Conservation (phyloP, 2,797 vertebrate species). For the Argyrosomus regius region DNA sequence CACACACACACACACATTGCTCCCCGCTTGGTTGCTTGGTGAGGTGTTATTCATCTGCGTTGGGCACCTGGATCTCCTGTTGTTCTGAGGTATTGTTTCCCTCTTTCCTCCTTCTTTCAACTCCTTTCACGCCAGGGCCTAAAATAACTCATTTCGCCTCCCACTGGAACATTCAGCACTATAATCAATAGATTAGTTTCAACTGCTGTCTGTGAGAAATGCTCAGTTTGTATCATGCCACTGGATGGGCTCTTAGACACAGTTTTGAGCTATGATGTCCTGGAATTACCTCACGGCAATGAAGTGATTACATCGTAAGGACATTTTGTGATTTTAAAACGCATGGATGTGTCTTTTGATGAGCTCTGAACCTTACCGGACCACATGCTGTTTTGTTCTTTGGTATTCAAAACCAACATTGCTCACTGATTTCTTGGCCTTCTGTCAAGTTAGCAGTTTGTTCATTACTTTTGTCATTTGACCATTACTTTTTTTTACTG, state of each 20-base stretch:
- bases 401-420: slow-evolving; percentile 29
- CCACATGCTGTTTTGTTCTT: background rate
- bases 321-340: slow-evolving; percentile 1
- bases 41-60: slow-evolving; percentile 59
- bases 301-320: slow-evolving; percentile 11
- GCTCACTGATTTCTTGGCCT: slow-evolving; percentile 20
- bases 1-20: background rate
- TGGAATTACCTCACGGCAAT: slow-evolving; percentile 21
- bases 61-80: slow-evolving; percentile 66
- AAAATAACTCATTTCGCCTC: slow-evolving; percentile 78
- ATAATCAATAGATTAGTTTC: slow-evolving; percentile 79
- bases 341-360: background rate
- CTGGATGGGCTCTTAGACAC: slow-evolving; percentile 25
- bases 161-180: slow-evolving; percentile 71
- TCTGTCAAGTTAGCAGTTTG: slow-evolving; percentile 43
- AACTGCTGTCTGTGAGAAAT: slow-evolving; percentile 52
- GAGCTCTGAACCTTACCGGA: background rate
- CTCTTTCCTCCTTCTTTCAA: slow-evolving; percentile 39
- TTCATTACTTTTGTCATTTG: slow-evolving; percentile 59
- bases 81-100: slow-evolving; percentile 72
- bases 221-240: slow-evolving; percentile 16
- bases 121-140: slow-evolving; percentile 62
- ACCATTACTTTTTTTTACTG: slow-evolving; percentile 55
- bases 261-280: slow-evolving; percentile 8
- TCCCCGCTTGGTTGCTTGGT: slow-evolving; percentile 38